These are phyloP conservation scores for Himantopus leucocephalus DNA, from an alignment of 2,113 vertebrate species.

Conservation along the genomic window DNA sequence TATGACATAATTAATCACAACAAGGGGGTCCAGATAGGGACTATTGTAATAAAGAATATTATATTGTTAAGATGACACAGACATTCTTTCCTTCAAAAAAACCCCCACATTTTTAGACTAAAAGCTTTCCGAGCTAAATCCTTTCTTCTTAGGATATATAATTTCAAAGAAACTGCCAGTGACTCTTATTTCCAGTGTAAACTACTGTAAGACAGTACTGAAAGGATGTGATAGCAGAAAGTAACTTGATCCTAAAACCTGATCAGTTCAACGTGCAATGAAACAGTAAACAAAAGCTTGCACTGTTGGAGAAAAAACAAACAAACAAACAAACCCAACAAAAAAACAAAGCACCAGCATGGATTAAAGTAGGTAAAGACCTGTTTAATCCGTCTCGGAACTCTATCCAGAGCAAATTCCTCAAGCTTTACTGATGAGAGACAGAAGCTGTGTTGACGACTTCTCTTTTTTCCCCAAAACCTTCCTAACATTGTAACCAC, in stretches of 20 bases:
- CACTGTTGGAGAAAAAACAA: background rate
- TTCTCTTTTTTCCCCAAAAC: background rate
- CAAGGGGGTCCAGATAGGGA: background rate
- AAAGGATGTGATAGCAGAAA: background rate
- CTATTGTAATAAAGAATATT: background rate
- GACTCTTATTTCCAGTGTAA: background rate
- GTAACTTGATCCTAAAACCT: conserved; percentile 26
- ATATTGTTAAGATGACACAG: background rate
- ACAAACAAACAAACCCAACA: background rate
- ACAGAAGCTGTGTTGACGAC: background rate
- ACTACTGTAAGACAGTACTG: background rate
- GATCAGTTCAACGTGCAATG: background rate
- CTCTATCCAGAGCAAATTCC: background rate
- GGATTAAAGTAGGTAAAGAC: conserved; percentile 30
- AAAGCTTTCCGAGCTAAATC: background rate
- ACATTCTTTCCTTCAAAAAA: background rate
- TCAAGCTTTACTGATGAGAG: background rate
- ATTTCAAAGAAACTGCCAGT: background rate
- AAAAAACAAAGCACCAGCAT: background rate
- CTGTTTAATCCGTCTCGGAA: background rate
- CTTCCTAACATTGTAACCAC: background rate
- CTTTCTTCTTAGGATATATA: background rate
- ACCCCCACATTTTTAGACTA: background rate
- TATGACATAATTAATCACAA: background rate
- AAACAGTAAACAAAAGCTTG: conserved; percentile 48